Conservation (phyloP, 2,113 vertebrate species). For the Dinomys branickii region DNA sequence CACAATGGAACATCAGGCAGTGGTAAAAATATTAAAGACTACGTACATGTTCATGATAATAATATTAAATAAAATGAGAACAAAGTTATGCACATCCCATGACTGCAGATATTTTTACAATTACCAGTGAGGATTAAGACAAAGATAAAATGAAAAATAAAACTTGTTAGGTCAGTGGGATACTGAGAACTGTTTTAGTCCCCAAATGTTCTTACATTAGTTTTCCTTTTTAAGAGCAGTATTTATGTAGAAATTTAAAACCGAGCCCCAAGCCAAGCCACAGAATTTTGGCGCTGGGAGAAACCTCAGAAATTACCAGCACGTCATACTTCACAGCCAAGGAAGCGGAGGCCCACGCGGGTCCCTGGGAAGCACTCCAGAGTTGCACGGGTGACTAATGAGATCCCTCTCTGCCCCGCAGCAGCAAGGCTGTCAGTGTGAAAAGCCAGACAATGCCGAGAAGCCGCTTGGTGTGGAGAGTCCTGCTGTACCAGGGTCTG, state of each 20-base stretch:
- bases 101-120: background rate
- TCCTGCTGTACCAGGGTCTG: background rate
- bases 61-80: constrained; percentile 33
- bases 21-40: background rate
- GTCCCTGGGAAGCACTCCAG: background rate
- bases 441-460: background rate
- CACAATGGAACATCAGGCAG: background rate
- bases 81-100: background rate
- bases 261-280: background rate
- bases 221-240: background rate
- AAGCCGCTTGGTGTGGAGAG: background rate
- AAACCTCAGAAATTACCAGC: background rate
- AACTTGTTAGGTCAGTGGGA: background rate
- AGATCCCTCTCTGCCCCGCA: background rate
- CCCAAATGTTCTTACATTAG: constrained; percentile 1
- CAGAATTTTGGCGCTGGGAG: background rate
- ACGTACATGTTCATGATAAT: background rate
- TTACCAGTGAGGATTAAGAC: background rate
- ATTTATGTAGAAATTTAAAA: constrained; percentile 29
- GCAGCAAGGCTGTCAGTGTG: background rate
- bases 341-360: accelerated
- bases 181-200: background rate
- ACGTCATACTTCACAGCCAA: background rate
- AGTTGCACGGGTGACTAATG: background rate
- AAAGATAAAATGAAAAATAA: constrained; percentile 8